A percentile compares a stretch with the other conserved stretches of the same genome.
Conservation (phyloP, 2,888 invertebrate species). For the Syrista parreyssii region DNA sequence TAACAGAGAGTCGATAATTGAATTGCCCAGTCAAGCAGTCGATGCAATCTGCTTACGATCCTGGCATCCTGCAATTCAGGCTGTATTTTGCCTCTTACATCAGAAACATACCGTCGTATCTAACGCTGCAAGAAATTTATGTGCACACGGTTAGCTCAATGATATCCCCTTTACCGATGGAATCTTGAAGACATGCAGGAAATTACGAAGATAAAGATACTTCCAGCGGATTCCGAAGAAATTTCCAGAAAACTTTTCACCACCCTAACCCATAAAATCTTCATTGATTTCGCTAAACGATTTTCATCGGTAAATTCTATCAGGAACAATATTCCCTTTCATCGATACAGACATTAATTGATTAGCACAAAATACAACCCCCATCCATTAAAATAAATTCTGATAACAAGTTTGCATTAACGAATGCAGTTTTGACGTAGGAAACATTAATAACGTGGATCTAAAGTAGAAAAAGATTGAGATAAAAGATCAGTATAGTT, state of each 20-base stretch:
- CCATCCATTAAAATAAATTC: neutral
- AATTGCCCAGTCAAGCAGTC: neutral
- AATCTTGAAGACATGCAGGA: neutral
- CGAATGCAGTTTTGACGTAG: neutral
- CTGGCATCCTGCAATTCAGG: neutral
- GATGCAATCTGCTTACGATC: neutral
- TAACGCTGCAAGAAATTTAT: neutral
- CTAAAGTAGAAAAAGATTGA: neutral
- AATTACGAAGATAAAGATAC: neutral
- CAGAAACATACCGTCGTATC: neutral
- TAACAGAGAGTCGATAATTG: neutral
- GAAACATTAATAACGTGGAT: neutral
- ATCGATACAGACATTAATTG: neutral
- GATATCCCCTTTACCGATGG: neutral
- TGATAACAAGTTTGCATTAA: neutral
- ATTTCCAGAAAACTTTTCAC: neutral
- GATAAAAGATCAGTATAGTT: neutral
- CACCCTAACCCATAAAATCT: neutral
- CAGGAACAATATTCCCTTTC: neutral
- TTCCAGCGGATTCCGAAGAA: neutral
- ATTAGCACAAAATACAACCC: neutral
- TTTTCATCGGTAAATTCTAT: neutral
- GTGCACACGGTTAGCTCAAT: neutral
- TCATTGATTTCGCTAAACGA: neutral
- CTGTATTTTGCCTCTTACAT: neutral